Evolutionary conservation across 2,888 invertebrate species (phyloP).

Genomic region (Cataglyphis altisquamis): DNA sequence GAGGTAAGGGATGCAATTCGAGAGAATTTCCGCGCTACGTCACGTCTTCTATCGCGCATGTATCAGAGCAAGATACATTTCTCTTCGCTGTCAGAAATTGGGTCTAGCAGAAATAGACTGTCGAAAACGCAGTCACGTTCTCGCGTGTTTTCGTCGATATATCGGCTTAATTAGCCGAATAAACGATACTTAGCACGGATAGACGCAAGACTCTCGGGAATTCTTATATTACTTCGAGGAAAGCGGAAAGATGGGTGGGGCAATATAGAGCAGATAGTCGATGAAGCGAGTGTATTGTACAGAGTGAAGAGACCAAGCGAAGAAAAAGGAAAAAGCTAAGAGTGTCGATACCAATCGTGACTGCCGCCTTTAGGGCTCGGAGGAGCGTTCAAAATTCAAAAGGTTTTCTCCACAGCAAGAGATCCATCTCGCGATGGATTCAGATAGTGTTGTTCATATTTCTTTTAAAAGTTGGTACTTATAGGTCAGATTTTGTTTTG

Average conservation of each 20-base stretch:
- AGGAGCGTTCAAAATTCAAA: slow-evolving; percentile 67
- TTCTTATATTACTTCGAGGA: slow-evolving; percentile 31
- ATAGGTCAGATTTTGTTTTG: slow-evolving; percentile 26
- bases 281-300: slow-evolving; percentile 60
- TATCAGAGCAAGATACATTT: slow-evolving; percentile 21
- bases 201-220: slow-evolving; percentile 58
- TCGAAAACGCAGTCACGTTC: slow-evolving; percentile 21
- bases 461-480: slow-evolving; percentile 30
- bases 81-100: slow-evolving; percentile 1
- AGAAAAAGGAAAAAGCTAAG: slow-evolving; percentile 35
- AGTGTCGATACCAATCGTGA: slow-evolving; percentile 65
- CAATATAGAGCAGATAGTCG: slow-evolving; percentile 56
- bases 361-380: slow-evolving; percentile 57
- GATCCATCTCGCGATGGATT: slow-evolving; percentile 36
- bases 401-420: slow-evolving; percentile 43
- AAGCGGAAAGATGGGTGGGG: neutral
- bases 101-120: slow-evolving; percentile 12
- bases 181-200: slow-evolving; percentile 77
- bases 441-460: slow-evolving; percentile 34
- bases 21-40: slow-evolving; percentile 8
- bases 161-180: slow-evolving; percentile 79
- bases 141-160: slow-evolving; percentile 30
- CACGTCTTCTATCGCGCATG: neutral
- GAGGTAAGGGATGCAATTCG: neutral
- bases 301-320: slow-evolving; percentile 18